Conservation (phyloP, 2,113 vertebrate genomes). For the Nibea albiflora region DNA sequence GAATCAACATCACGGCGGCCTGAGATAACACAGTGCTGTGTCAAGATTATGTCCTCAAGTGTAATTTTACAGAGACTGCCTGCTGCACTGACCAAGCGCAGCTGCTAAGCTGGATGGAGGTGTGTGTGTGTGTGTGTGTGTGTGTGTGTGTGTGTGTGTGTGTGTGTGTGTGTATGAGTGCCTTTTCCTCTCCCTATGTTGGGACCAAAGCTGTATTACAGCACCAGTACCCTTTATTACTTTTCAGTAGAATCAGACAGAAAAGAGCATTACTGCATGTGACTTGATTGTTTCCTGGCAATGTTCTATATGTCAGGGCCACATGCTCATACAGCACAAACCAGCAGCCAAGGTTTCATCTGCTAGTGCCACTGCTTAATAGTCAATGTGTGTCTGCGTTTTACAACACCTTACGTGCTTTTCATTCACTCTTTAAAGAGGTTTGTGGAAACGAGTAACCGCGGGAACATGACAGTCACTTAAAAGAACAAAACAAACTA, state of each 20-base stretch:
- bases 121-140: conserved; percentile 21
- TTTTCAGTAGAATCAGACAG: conserved; percentile 17
- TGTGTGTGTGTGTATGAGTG: background rate
- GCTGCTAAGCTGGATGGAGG: conserved; percentile 43
- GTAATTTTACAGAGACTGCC: conserved; percentile 75
- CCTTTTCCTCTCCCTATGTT: conserved; percentile 12
- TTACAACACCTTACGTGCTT: no score
- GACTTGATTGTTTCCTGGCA: background rate
- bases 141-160: conserved; percentile 4
- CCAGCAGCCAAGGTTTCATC: no score
- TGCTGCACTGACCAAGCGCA: conserved; percentile 57
- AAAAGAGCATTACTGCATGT: conserved; percentile 4
- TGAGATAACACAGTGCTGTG: conserved; percentile 73
- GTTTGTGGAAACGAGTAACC: no score
- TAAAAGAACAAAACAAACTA: no score
- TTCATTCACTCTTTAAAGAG: no score
- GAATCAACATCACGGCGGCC: conserved; percentile 66
- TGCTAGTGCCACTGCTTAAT: no score
- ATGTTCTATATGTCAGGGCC: no score
- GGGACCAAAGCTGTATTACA: conserved; percentile 4
- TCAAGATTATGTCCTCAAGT: conserved; percentile 81
- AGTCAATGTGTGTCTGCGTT: no score
- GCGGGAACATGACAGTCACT: no score
- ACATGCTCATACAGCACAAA: no score
- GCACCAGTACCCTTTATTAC: background rate